Evolutionary conservation across 1,140 invertebrate genomes (phyloP).

Genomic region (Hetaerina americana): DNA sequence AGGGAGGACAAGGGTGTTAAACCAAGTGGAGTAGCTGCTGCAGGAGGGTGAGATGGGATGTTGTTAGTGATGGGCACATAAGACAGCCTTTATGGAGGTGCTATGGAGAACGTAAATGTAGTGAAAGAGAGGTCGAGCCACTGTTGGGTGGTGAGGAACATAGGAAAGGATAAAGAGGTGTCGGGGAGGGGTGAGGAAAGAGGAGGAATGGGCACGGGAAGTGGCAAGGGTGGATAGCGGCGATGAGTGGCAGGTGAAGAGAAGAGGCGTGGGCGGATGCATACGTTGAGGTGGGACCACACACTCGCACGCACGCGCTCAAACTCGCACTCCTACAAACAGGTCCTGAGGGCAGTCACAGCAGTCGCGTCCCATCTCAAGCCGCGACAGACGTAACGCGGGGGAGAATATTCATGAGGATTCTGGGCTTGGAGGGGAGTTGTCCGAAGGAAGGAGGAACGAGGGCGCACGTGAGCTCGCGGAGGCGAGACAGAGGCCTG

Average conservation of each 20-base stretch:
- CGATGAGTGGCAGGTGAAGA: too few relatives aligned
- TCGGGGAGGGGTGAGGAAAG: too few relatives aligned
- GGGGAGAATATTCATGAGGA: not conserved
- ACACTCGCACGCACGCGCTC: too few relatives aligned
- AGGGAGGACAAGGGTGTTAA: not conserved
- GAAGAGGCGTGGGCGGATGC: too few relatives aligned
- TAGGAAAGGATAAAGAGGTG: too few relatives aligned
- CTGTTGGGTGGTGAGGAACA: too few relatives aligned
- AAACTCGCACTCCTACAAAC: too few relatives aligned
- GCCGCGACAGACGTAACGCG: not conserved
- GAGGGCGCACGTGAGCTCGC: too few relatives aligned
- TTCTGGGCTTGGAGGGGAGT: too few relatives aligned
- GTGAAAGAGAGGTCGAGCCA: not conserved
- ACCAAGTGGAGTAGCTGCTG: not conserved
- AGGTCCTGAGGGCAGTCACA: not conserved
- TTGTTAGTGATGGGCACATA: not conserved
- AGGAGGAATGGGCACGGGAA: not conserved
- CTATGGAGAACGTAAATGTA: not conserved
- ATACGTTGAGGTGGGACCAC: too few relatives aligned
- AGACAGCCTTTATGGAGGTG: not conserved
- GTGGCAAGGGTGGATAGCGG: not conserved
- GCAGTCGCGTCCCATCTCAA: not conserved
- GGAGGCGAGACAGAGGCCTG: too few relatives aligned
- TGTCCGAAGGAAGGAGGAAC: too few relatives aligned
- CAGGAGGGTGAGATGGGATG: not conserved